Percentiles rank a stretch among this genome's conserved stretches.
Evolutionary conservation across 2,888 invertebrate species (phyloP).

Genomic region (Lymantria dispar): DNA sequence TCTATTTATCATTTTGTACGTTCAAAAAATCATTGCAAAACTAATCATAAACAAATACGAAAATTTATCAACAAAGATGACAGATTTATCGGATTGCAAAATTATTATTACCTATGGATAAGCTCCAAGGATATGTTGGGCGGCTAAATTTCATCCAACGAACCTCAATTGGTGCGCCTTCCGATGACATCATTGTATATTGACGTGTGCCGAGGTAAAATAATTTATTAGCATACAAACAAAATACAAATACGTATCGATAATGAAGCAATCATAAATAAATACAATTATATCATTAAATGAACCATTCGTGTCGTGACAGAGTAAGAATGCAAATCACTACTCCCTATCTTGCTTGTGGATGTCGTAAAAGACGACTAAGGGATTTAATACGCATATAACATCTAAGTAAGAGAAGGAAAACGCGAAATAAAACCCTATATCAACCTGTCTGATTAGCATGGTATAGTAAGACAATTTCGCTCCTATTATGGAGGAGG

Average conservation of each 20-base stretch:
- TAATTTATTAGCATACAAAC: constrained; percentile 20
- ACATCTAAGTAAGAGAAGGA: too few species aligned
- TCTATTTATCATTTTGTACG: neutral
- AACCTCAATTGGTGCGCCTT: constrained; percentile 38
- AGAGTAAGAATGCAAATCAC: too few species aligned
- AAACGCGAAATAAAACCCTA: too few species aligned
- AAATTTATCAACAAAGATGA: neutral
- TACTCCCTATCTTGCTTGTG: too few species aligned
- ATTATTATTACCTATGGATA: constrained; percentile 7
- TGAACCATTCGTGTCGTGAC: too few species aligned
- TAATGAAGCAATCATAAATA: constrained; percentile 5
- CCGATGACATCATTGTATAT: constrained; percentile 49
- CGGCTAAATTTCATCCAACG: constrained; percentile 30
- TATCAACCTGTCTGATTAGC: too few species aligned
- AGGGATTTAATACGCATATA: too few species aligned
- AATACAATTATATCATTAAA: too few species aligned
- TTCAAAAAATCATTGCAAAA: neutral
- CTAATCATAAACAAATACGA: neutral
- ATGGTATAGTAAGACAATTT: too few species aligned
- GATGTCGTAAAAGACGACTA: too few species aligned
- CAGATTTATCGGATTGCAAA: constrained; percentile 13
- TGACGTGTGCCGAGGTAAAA: constrained; percentile 27
- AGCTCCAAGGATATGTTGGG: constrained; percentile 16
- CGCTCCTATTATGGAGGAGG: too few species aligned
- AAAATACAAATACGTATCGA: constrained; percentile 10